Conservation (phyloP, 2,888 invertebrate species). For the Polymixis lichenea region DNA sequence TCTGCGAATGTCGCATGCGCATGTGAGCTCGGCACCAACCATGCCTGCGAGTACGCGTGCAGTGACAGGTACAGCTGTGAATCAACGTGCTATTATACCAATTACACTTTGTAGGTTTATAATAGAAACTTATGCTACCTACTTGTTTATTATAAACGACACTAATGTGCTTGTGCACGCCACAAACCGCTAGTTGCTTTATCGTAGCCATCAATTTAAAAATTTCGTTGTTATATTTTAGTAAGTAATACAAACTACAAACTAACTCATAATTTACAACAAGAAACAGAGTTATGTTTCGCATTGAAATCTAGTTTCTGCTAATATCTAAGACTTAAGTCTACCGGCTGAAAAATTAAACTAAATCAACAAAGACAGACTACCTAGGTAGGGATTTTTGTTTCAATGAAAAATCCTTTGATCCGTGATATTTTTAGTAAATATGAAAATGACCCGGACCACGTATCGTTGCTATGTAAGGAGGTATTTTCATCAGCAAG, state of each 20-base stretch:
- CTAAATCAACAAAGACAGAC: too few species aligned
- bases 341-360: too few species aligned
- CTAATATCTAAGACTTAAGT: too few species aligned
- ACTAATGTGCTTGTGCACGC: conserved; percentile 21
- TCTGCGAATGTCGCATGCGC: conserved; percentile 87
- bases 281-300: not conserved
- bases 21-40: conserved; percentile 91
- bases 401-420: too few species aligned
- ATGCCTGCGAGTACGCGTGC: conserved; percentile 92
- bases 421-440: too few species aligned
- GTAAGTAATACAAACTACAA: not conserved
- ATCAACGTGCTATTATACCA: conserved; percentile 17
- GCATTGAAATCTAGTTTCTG: too few species aligned
- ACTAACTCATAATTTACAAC: not conserved
- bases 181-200: conserved; percentile 2
- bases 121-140: conserved; percentile 22
- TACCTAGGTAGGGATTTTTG: too few species aligned
- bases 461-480: too few species aligned
- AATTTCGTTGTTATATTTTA: too few species aligned
- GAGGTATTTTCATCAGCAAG: too few species aligned
- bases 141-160: conserved; percentile 37
- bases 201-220: too few species aligned
- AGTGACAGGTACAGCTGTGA: conserved; percentile 90
- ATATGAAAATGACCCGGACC: too few species aligned
- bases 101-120: conserved; percentile 30